A percentile compares a stretch with the other conserved stretches of the same genome.
These are phyloP conservation scores for Motacilla tschutschensis DNA, from an alignment of 2,113 vertebrate genomes.

Conservation along the genomic window DNA sequence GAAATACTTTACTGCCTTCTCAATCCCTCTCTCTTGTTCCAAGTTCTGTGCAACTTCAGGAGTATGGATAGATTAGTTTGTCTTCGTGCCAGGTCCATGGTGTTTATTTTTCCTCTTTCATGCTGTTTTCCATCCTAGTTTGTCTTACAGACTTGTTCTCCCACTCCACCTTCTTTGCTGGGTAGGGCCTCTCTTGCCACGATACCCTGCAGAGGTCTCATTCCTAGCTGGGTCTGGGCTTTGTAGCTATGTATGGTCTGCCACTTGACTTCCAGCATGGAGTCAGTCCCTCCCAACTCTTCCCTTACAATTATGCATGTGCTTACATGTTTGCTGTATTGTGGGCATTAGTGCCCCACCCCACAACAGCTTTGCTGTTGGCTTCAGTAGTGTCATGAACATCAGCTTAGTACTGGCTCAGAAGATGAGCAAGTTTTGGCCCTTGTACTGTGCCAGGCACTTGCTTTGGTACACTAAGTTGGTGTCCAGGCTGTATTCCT, in stretches of 20 bases:
- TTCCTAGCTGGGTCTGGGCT: background rate
- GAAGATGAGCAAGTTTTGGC: background rate
- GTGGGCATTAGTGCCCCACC: background rate
- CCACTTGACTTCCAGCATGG: background rate
- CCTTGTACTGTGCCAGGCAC: rapidly evolving
- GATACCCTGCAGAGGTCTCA: background rate
- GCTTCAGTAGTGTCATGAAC: background rate
- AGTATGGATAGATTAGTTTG: background rate
- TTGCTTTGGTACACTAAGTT: rapidly evolving
- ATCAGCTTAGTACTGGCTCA: background rate
- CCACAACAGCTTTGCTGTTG: background rate
- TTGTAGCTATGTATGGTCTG: background rate
- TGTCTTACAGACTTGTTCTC: background rate
- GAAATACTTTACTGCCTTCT: background rate
- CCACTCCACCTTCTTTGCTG: background rate
- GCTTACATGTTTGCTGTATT: background rate
- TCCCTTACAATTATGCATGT: background rate
- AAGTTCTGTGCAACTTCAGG: background rate
- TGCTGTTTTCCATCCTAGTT: background rate
- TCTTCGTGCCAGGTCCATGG: background rate
- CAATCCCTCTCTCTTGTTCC: background rate
- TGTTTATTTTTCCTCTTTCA: background rate
- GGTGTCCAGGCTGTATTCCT: background rate
- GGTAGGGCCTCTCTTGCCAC: background rate
- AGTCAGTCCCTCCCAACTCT: background rate